These are phyloP conservation scores for Dolichopus griseipennis DNA, from an alignment of 2,888 invertebrate species.

Conservation along the genomic window DNA sequence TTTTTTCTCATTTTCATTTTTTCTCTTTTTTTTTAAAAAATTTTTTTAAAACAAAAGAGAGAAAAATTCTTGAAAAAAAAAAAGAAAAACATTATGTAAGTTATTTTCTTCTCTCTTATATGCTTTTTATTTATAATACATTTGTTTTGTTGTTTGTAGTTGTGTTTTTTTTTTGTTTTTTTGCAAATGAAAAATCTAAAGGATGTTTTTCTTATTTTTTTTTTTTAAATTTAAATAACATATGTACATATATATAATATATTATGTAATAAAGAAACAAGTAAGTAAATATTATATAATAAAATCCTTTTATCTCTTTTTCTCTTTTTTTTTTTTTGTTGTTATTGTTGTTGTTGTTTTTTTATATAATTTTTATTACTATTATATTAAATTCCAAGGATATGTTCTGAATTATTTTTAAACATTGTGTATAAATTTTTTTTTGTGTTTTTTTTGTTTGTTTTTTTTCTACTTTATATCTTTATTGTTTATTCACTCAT, in stretches of 20 bases:
- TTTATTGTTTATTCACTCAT: no score
- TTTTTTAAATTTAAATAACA: neutral
- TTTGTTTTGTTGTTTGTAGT: neutral
- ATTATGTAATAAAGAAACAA: neutral
- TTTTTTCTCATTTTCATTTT: neutral
- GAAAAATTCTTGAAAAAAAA: neutral
- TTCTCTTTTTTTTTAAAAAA: conserved; percentile 1
- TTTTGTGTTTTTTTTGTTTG: neutral
- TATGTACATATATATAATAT: no score
- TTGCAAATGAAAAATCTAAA: neutral
- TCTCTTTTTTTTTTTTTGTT: neutral
- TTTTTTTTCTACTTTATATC: no score
- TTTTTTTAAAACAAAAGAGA: no score
- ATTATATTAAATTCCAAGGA: neutral
- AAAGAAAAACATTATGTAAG: neutral
- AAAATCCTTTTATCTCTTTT: neutral
- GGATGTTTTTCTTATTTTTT: neutral
- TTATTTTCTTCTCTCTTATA: neutral
- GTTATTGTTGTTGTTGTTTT: no score
- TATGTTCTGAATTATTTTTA: conserved; percentile 1
- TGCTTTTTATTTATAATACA: no score
- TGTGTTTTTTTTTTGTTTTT: neutral
- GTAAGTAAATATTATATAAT: neutral
- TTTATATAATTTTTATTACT: neutral
- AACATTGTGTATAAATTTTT: neutral